These are phyloP conservation scores for Nasalis larvatus DNA, from an alignment of 2,113 vertebrate species.

Conservation along the genomic window DNA sequence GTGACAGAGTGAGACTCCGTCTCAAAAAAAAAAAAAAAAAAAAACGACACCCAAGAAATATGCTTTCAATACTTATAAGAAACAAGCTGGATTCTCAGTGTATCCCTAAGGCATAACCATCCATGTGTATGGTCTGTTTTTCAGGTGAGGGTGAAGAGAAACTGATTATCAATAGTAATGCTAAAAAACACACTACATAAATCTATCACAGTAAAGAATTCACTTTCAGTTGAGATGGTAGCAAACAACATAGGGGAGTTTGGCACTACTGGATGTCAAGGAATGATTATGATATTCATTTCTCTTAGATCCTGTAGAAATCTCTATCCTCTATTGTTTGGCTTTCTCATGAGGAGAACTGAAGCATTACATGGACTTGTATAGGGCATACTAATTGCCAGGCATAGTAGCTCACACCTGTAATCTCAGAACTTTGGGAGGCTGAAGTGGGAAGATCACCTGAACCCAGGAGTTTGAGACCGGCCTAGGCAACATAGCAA, in stretches of 20 bases:
- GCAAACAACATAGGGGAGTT: not conserved
- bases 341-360: not conserved
- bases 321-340: not conserved
- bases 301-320: not conserved
- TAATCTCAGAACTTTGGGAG: too few relatives aligned
- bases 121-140: not conserved
- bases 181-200: not conserved
- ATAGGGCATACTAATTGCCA: not conserved
- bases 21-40: too few relatives aligned
- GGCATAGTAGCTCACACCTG: too few relatives aligned
- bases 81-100: not conserved
- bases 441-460: too few relatives aligned
- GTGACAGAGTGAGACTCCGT: too few relatives aligned
- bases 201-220: not conserved
- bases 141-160: not conserved
- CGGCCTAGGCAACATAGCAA: too few relatives aligned
- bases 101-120: not conserved
- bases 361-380: not conserved
- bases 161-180: not conserved
- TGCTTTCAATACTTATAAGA: not conserved
- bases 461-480: too few relatives aligned
- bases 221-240: not conserved
- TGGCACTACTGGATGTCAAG: not conserved
- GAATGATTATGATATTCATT: not conserved
- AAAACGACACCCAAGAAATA: too few relatives aligned